Conservation (phyloP, 2,797 vertebrate species). For the Aeoliscus strigatus region DNA sequence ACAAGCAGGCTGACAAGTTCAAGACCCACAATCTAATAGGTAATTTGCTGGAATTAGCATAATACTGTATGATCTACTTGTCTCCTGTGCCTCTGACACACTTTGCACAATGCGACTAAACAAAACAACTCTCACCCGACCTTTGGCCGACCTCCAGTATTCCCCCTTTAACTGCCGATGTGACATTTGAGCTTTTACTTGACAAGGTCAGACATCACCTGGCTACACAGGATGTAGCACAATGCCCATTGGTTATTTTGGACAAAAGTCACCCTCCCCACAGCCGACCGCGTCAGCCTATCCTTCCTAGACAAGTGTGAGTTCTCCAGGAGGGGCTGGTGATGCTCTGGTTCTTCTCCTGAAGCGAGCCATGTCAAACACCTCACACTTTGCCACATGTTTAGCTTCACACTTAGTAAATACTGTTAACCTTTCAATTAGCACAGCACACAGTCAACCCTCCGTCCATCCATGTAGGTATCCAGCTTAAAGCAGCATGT, state of each 20-base stretch:
- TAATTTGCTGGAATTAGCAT: conserved; percentile 18
- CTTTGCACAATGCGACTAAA: conserved; percentile 21
- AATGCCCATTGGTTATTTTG: conserved; percentile 37
- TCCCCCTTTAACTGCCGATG: conserved; percentile 30
- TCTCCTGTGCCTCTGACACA: conserved; percentile 7
- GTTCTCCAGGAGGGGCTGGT: conserved; percentile 24
- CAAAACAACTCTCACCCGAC: conserved; percentile 20
- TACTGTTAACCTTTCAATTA: conserved; percentile 33
- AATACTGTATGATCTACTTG: conserved; percentile 11
- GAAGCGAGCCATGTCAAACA: conserved; percentile 24
- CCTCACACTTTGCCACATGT: conserved; percentile 24
- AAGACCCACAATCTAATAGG: conserved; percentile 17
- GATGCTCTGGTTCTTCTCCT: conserved; percentile 9
- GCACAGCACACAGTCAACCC: not conserved
- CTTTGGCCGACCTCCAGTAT: conserved; percentile 31
- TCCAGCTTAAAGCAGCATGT: not conserved
- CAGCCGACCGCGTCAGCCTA: conserved; percentile 18
- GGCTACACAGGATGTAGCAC: conserved; percentile 21
- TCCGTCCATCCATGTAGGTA: not conserved
- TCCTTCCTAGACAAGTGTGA: conserved; percentile 7
- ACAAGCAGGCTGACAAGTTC: conserved; percentile 28
- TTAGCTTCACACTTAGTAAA: conserved; percentile 31
- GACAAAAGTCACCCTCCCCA: conserved; percentile 42
- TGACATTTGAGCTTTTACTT: conserved; percentile 43
- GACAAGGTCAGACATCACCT: conserved; percentile 43